Conservation (phyloP, 2,888 invertebrate species). For the Branchellion lobata region DNA sequence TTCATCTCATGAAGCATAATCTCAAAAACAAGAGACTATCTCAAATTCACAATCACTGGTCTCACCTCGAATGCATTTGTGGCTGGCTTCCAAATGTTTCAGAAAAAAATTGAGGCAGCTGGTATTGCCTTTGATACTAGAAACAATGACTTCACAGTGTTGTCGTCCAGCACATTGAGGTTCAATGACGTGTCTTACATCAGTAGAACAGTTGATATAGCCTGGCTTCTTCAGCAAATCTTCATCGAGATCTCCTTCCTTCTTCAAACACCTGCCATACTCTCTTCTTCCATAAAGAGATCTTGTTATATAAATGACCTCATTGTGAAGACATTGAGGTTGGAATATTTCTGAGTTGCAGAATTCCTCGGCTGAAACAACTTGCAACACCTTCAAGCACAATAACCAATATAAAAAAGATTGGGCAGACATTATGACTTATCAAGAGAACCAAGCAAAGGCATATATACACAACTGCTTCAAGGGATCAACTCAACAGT, state of each 20-base stretch:
- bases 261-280: slow-evolving; percentile 15
- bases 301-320: slow-evolving; percentile 23
- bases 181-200: slow-evolving; percentile 13
- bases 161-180: background rate
- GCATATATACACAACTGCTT: no score
- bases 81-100: background rate
- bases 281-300: slow-evolving; percentile 25
- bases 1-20: no score
- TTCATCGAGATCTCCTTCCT: slow-evolving; percentile 16
- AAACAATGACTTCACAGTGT: background rate
- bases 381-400: background rate
- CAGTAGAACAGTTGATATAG: background rate
- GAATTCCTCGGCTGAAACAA: slow-evolving; percentile 13
- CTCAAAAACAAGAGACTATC: background rate
- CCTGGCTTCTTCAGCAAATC: background rate
- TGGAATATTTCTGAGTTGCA: slow-evolving; percentile 34
- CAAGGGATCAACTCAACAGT: background rate
- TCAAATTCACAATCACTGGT: background rate
- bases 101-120: background rate
- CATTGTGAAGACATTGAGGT: slow-evolving; percentile 4
- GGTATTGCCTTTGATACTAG: background rate
- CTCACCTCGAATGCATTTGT: background rate
- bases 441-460: background rate
- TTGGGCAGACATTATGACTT: no score
- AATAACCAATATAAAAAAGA: no score